Evolutionary conservation across 2,888 invertebrate genomes (phyloP).

Genomic region (Drosophila yooni): DNA sequence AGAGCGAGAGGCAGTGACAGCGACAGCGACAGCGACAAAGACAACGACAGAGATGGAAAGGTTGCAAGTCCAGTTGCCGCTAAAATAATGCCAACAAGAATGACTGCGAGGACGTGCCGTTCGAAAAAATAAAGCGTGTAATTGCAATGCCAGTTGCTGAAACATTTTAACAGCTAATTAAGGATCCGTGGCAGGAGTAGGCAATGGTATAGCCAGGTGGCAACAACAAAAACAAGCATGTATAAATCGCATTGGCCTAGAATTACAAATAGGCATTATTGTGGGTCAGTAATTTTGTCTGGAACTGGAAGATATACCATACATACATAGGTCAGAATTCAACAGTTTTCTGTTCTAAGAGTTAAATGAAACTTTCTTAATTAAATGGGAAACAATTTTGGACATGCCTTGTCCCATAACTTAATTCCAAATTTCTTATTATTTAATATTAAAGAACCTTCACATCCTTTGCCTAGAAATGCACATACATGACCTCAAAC

Average conservation of each 20-base stretch:
- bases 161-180: conserved; percentile 72
- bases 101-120: conserved; percentile 51
- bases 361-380: not conserved
- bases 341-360: not conserved
- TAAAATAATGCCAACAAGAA: conserved; percentile 17
- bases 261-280: not conserved
- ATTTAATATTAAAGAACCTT: not conserved
- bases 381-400: not conserved
- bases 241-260: not conserved
- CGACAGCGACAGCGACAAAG: not conserved
- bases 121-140: conserved; percentile 61
- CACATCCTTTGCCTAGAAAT: not conserved
- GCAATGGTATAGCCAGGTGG: not conserved
- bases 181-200: conserved; percentile 20
- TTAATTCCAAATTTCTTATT: not conserved
- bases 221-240: not conserved
- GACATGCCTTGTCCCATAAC: not conserved
- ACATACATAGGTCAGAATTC: not conserved
- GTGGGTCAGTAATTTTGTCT: not conserved
- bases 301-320: not conserved
- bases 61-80: conserved; percentile 12
- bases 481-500: not conserved
- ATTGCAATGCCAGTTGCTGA: conserved; percentile 61
- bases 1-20: not conserved
- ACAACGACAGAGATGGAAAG: not conserved